Base-by-base conservation (phyloP, 2,797 vertebrate genomes). In the Alosa sapidissima region DNA sequence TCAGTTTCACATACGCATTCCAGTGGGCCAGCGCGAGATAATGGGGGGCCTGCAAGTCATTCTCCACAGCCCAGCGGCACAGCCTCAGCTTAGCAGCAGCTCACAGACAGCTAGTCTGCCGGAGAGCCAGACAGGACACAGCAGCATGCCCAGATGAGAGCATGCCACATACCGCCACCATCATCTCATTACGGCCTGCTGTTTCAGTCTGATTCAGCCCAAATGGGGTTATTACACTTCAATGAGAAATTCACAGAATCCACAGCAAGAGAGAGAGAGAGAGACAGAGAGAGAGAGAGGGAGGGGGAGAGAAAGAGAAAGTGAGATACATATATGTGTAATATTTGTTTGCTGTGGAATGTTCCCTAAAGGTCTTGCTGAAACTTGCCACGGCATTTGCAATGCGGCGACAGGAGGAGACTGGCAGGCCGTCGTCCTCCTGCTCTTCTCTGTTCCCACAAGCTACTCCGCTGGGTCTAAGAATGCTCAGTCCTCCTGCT, bases 381-480 rank as follows among this genome's bases (percentile, higher is more conserved):
- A 78, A 78, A 78, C 72, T 78, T 47, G 72, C 41, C 16, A 11
- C 47, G 72, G 72, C 36, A 78, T 78, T 75, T 78, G 72, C 36
- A 45, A 21, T 78, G 72, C 72, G 19, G 36, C 47, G 41, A 78
- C 72, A 47, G 7, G 72, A 78, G 19, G 36, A 47, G 72, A 78
- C 72, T 72, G 33, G 28, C 68, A 72, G 68, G 13, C 65, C 19
- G 14, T 75, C 36, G 14, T 36, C 68, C 41, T 47, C 41, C 41
- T 36, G 14, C 16, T 78, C 41, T 14, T 75, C 68, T 75, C 14
- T 75, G 68, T 75, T 75, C 36, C 68, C 68, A 45, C 68, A 75
- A 75, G 68, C 36, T 45, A 14, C 36, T 75, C 36, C 5, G 13
- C 33, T 16, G 65, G 65, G 28, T 36, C 28, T 72, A 4, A 14